Conservation (phyloP, 2,888 invertebrate species). For the Agriopis aurantiaria region DNA sequence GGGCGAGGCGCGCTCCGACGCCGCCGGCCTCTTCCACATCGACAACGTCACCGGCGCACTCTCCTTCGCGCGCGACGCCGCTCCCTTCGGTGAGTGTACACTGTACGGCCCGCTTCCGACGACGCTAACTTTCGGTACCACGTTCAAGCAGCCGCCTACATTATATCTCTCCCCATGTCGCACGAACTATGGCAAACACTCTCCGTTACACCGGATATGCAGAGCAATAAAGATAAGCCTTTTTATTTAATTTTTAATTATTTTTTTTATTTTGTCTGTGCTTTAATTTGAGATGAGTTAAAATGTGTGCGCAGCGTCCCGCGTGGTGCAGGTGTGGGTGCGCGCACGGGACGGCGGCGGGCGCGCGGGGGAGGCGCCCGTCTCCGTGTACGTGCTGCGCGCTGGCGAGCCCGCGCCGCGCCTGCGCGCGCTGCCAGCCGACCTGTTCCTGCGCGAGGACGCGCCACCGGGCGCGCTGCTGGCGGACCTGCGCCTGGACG, state of each 20-base stretch:
- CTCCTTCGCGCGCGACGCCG: conserved; percentile 88
- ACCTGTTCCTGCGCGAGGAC: conserved; percentile 93
- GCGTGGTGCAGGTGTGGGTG: conserved; percentile 95
- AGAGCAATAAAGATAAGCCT: too few relatives aligned
- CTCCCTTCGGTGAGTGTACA: conserved; percentile 73
- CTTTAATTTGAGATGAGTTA: too few relatives aligned
- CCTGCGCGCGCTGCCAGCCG: conserved; percentile 91
- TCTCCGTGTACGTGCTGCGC: conserved; percentile 92
- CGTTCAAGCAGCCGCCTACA: too few relatives aligned
- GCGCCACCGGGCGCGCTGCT: conserved; percentile 82
- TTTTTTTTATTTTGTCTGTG: too few relatives aligned
- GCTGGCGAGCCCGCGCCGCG: conserved; percentile 90
- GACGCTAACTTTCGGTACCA: too few relatives aligned
- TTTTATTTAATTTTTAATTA: too few relatives aligned
- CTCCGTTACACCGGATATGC: too few relatives aligned
- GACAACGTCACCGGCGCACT: conserved; percentile 92
- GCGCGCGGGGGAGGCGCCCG: conserved; percentile 93
- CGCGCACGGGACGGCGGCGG: conserved; percentile 94
- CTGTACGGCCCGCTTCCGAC: conserved; percentile 25
- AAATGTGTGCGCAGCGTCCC: conserved; percentile 84
- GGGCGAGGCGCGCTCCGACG: conserved; percentile 71
- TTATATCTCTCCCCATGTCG: too few relatives aligned
- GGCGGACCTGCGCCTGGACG: conserved; percentile 59
- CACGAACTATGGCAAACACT: too few relatives aligned
- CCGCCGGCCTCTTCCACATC: conserved; percentile 90